A percentile compares a stretch with the other conserved stretches of the same genome.
phyloP scores from a whole-genome alignment of 2,888 invertebrate genomes.

The Pyrrhia umbra region DNA sequence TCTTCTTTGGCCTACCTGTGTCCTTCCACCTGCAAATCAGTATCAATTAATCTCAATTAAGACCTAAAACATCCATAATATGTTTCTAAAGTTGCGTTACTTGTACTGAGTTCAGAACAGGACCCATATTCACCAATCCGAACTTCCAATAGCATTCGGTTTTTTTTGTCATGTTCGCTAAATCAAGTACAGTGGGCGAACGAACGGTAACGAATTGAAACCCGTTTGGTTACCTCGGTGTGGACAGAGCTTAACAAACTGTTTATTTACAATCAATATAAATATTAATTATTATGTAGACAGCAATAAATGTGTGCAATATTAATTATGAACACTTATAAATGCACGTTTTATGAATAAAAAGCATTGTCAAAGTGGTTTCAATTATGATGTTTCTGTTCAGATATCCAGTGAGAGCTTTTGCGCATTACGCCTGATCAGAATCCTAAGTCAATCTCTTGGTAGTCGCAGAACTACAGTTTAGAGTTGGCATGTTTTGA shows the following conservation, averaged over 20 bases:
- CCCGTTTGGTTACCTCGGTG: constrained; percentile 19
- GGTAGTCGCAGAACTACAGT: too few species aligned
- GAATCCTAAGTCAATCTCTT: too few species aligned
- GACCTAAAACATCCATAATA: background rate
- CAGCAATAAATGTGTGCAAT: background rate
- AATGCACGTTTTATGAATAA: background rate
- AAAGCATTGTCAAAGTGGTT: too few species aligned
- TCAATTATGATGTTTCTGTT: too few species aligned
- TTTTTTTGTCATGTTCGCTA: background rate
- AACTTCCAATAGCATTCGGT: background rate
- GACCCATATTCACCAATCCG: background rate
- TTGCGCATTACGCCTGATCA: too few species aligned
- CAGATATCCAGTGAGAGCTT: too few species aligned
- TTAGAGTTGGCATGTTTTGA: too few species aligned
- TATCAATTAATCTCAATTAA: too few species aligned
- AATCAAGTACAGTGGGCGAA: constrained; percentile 10
- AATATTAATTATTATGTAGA: background rate
- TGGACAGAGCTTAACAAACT: background rate
- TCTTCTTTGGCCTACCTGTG: too few species aligned
- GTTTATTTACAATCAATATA: background rate
- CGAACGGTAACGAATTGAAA: constrained; percentile 33
- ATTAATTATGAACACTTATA: background rate
- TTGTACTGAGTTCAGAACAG: background rate
- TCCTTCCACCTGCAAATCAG: too few species aligned
- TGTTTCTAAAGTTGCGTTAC: background rate